Evolutionary conservation across 2,888 invertebrate species (phyloP).

Genomic region (Netelia fuscicornis): DNA sequence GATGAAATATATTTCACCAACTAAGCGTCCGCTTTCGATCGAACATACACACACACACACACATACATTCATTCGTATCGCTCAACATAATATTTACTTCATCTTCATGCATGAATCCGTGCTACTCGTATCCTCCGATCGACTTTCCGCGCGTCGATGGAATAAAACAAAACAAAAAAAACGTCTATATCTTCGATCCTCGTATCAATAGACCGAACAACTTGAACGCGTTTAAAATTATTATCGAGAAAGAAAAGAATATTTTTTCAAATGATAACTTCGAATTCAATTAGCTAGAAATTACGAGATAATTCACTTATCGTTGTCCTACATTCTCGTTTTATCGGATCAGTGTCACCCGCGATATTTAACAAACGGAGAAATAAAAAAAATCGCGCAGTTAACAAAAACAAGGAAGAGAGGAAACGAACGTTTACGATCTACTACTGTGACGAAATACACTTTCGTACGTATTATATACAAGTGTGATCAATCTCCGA

Average conservation of each 20-base stretch:
- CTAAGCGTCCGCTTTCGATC: not conserved
- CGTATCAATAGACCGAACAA: not conserved
- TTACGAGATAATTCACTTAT: constrained; percentile 32
- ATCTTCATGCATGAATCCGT: not conserved
- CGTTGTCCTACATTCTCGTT: not conserved
- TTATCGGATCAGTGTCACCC: constrained; percentile 12
- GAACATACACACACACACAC: constrained; percentile 16
- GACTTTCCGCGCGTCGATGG: constrained; percentile 68
- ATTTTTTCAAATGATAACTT: constrained; percentile 1
- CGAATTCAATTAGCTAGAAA: not conserved
- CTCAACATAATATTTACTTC: constrained; percentile 27
- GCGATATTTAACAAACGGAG: not conserved
- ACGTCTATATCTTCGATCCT: not conserved
- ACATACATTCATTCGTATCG: constrained; percentile 27
- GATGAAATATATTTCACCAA: not conserved
- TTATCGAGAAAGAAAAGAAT: constrained; percentile 32
- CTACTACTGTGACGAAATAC: constrained; percentile 66
- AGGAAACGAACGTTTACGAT: constrained; percentile 47
- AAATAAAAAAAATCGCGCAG: constrained; percentile 40
- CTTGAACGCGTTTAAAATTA: not conserved
- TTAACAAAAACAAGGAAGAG: constrained; percentile 44
- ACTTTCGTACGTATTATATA: constrained; percentile 77
- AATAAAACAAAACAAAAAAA: constrained; percentile 20
- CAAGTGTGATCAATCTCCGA: constrained; percentile 70
- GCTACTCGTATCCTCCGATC: not conserved